Conservation (phyloP, 2,797 vertebrate genomes). For the Smutsia temminckii region DNA sequence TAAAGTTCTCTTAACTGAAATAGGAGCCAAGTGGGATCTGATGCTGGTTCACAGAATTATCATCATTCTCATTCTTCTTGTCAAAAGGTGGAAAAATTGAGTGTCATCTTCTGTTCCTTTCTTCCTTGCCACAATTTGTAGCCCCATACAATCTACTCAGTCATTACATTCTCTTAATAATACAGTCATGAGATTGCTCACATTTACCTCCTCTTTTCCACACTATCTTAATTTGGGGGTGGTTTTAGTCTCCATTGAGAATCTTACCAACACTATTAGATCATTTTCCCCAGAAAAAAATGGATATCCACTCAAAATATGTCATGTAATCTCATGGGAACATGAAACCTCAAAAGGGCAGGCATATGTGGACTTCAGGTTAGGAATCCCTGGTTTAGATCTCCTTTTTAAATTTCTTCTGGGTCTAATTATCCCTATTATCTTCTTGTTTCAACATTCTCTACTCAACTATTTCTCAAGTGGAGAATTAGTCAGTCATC, state of each 20-base stretch:
- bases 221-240: background rate
- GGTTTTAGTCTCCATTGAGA: background rate
- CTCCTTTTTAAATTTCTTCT: background rate
- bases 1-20: background rate
- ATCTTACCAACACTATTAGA: background rate
- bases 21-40: background rate
- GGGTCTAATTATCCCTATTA: background rate
- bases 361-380: background rate
- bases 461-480: background rate
- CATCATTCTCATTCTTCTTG: background rate
- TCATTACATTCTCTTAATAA: background rate
- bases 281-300: background rate
- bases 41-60: background rate
- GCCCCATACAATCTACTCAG: background rate
- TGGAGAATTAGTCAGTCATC: background rate
- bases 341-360: background rate
- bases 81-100: background rate
- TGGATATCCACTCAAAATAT: background rate
- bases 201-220: background rate
- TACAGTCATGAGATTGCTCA: background rate
- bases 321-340: background rate
- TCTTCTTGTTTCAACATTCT: background rate
- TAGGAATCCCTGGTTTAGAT: background rate
- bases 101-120: background rate
- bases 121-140: background rate